phyloP scores from a whole-genome alignment of 2,888 invertebrate genomes.

The Tanaodytes sp. region DNA sequence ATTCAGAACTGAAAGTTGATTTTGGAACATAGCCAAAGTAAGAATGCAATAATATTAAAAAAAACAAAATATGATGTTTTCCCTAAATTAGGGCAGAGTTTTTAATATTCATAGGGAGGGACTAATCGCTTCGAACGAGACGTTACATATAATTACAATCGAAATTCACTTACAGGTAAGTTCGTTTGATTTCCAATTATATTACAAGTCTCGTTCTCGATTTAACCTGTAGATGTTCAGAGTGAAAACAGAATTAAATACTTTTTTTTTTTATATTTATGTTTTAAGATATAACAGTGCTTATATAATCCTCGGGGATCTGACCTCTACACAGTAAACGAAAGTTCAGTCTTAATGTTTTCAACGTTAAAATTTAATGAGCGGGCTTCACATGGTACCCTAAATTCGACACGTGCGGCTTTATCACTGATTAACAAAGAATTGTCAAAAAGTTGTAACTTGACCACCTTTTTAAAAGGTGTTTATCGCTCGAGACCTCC shows the following conservation, averaged over 20 bases:
- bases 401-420: slow-evolving; percentile 41
- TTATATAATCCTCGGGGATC: no score
- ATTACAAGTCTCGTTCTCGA: slow-evolving; percentile 15
- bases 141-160: no score
- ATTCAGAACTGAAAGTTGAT: no score
- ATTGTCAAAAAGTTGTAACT: not conserved
- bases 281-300: not conserved
- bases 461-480: slow-evolving; percentile 8
- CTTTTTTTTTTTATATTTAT: not conserved
- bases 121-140: slow-evolving; percentile 10
- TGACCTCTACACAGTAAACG: slow-evolving; percentile 6
- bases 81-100: no score
- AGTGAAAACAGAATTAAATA: slow-evolving; percentile 1
- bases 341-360: slow-evolving; percentile 24
- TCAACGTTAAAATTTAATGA: slow-evolving; percentile 35
- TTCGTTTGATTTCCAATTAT: slow-evolving; percentile 12
- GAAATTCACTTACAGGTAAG: no score
- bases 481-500: slow-evolving; percentile 2
- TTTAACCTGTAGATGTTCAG: slow-evolving; percentile 11
- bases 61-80: no score
- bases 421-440: slow-evolving; percentile 26
- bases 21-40: no score
- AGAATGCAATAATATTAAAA: no score
- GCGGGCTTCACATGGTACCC: slow-evolving; percentile 37
- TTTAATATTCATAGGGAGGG: no score